Conservation (phyloP, 2,113 vertebrate genomes). For the Amblyopsis rosae region DNA sequence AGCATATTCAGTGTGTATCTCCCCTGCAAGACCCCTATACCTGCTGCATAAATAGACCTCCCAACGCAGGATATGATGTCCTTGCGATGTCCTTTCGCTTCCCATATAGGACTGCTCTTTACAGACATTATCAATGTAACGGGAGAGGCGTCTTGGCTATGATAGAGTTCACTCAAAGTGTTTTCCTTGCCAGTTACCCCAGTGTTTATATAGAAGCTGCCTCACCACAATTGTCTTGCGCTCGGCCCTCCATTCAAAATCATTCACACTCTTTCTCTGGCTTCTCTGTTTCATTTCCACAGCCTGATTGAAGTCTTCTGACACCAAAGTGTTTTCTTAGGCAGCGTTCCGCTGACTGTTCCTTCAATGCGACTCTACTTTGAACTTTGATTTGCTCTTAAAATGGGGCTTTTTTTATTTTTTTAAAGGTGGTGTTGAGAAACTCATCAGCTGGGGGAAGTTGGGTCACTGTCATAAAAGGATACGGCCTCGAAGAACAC, state of each 20-base stretch:
- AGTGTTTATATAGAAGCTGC: slow-evolving; percentile 64
- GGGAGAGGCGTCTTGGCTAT: slow-evolving; percentile 31
- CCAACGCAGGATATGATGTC: slow-evolving; percentile 59
- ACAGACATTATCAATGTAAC: slow-evolving; percentile 51
- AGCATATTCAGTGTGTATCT: slow-evolving; percentile 48
- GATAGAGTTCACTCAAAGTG: slow-evolving; percentile 57
- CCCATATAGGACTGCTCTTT: slow-evolving; percentile 45
- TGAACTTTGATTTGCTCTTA: slow-evolving; percentile 72
- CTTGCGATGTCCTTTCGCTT: slow-evolving; percentile 68
- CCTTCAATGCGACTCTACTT: slow-evolving; percentile 65
- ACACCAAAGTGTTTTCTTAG: slow-evolving; percentile 71
- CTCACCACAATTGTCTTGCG: slow-evolving; percentile 58
- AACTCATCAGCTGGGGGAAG: slow-evolving; percentile 65
- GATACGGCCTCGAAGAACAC: slow-evolving; percentile 66
- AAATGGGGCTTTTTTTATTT: slow-evolving; percentile 46
- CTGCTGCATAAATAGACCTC: slow-evolving; percentile 59
- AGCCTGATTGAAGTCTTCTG: slow-evolving; percentile 67
- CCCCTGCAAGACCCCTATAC: slow-evolving; percentile 39
- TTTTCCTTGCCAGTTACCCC: slow-evolving; percentile 43
- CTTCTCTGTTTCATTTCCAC: slow-evolving; percentile 62
- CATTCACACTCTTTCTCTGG: slow-evolving; percentile 33
- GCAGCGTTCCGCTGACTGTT: slow-evolving; percentile 61
- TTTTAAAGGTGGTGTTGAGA: slow-evolving; percentile 57
- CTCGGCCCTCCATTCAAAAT: slow-evolving; percentile 60
- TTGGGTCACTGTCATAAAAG: slow-evolving; percentile 62